These are phyloP conservation scores for Drosophila aff. DNA, from an alignment of 1,140 invertebrate species.

Conservation along the genomic window DNA sequence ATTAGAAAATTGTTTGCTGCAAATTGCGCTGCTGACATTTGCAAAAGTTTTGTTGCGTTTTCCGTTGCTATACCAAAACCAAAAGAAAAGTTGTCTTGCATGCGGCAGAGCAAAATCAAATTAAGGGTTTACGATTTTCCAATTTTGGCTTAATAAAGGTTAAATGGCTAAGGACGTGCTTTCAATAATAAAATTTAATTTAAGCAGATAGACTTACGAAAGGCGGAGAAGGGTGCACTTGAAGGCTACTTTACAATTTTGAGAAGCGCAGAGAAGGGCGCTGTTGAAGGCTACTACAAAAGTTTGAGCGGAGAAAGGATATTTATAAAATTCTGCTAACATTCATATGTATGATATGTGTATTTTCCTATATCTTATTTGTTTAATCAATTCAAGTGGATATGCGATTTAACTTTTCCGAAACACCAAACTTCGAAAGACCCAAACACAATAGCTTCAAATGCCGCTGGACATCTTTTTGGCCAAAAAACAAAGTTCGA, in stretches of 20 bases:
- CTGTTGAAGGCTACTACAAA: too few relatives aligned
- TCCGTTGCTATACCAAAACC: slow-evolving; percentile 8
- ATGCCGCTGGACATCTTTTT: slow-evolving; percentile 10
- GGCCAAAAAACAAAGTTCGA: slow-evolving; percentile 12
- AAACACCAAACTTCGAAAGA: neutral
- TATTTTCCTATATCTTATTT: neutral
- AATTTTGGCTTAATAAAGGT: slow-evolving; percentile 30
- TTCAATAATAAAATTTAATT: neutral
- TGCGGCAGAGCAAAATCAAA: slow-evolving; percentile 4
- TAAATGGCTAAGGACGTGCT: slow-evolving; percentile 6
- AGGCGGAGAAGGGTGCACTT: neutral
- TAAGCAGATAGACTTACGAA: neutral
- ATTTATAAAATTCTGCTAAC: neutral
- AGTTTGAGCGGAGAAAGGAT: neutral
- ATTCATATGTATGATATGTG: too few relatives aligned
- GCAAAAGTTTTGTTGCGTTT: slow-evolving; percentile 42
- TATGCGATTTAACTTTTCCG: neutral
- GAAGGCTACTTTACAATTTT: too few relatives aligned
- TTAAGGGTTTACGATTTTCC: slow-evolving; percentile 10
- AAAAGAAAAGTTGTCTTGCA: slow-evolving; percentile 50
- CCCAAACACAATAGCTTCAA: slow-evolving; percentile 2
- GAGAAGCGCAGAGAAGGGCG: neutral
- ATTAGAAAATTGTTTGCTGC: slow-evolving; percentile 67
- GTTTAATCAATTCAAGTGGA: neutral
- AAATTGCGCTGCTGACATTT: slow-evolving; percentile 73